phyloP scores from a whole-genome alignment of 2,888 invertebrate genomes.

The Athalia rosae region DNA sequence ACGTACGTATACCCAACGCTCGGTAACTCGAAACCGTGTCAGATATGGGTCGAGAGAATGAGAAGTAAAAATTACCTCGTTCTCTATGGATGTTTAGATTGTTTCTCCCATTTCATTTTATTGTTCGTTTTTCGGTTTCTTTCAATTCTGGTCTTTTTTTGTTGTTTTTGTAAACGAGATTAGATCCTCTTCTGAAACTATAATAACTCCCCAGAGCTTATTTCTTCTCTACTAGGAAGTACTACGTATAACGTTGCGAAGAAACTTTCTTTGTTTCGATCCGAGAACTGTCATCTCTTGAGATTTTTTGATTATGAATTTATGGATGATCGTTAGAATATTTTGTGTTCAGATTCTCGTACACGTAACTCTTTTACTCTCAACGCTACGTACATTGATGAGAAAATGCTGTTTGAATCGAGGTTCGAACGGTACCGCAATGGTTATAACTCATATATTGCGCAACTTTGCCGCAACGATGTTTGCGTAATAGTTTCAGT shows the following conservation, averaged over 20 bases:
- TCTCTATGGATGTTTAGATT: background rate
- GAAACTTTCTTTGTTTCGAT: too few species aligned
- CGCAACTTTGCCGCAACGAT: constrained; percentile 19
- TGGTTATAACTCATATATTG: constrained; percentile 17
- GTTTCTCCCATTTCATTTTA: background rate
- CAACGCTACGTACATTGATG: background rate
- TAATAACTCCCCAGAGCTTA: too few species aligned
- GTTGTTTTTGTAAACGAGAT: too few species aligned
- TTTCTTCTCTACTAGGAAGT: too few species aligned
- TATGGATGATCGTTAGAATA: too few species aligned
- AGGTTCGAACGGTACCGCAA: background rate
- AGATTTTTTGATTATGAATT: too few species aligned
- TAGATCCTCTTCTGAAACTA: too few species aligned
- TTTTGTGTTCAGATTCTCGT: background rate
- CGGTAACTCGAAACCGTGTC: constrained; percentile 39
- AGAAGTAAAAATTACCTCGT: constrained; percentile 19
- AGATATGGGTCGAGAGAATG: constrained; percentile 41
- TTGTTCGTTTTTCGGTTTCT: background rate
- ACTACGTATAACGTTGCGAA: too few species aligned
- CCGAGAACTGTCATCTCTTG: too few species aligned
- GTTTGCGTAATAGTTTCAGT: constrained; percentile 4
- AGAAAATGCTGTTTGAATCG: constrained; percentile 6
- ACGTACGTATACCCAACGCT: constrained; percentile 21
- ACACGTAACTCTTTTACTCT: background rate
- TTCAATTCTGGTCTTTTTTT: background rate